phyloP scores from a whole-genome alignment of 2,888 invertebrate genomes.

The Thereva unica region DNA sequence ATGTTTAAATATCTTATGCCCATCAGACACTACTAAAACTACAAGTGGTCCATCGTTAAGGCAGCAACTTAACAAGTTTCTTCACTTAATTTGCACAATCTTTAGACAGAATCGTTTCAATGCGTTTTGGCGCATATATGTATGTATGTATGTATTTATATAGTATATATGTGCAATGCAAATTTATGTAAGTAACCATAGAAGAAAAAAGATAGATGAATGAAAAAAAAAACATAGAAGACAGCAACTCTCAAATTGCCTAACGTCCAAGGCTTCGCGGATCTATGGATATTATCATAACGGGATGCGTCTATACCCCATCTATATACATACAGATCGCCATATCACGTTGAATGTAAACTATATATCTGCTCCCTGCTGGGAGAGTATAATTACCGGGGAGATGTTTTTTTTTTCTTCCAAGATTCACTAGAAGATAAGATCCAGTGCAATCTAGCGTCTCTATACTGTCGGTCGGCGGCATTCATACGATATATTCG shows the following conservation, averaged over 20 bases:
- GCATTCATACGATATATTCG: slow-evolving; percentile 3
- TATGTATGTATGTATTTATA: too few species aligned
- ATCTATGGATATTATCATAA: slow-evolving; percentile 23
- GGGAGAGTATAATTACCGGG: slow-evolving; percentile 17
- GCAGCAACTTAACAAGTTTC: too few species aligned
- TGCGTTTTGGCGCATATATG: too few species aligned
- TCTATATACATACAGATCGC: slow-evolving; percentile 1
- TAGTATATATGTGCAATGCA: too few species aligned
- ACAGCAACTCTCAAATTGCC: not conserved
- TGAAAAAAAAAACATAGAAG: too few species aligned
- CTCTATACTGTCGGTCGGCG: not conserved
- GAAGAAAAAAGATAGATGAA: too few species aligned
- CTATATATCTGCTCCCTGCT: slow-evolving; percentile 2
- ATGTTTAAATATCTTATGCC: too few species aligned
- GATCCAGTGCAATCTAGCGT: not conserved
- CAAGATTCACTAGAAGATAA: slow-evolving; percentile 11
- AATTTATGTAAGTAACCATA: too few species aligned
- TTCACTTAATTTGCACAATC: too few species aligned
- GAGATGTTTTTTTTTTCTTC: slow-evolving; percentile 15
- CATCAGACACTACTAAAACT: too few species aligned
- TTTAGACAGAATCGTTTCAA: too few species aligned
- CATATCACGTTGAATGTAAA: slow-evolving; percentile 9
- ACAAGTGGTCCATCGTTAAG: too few species aligned
- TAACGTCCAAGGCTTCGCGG: slow-evolving; percentile 10
- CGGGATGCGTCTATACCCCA: slow-evolving; percentile 17